Evolutionary conservation across 2,888 invertebrate species (phyloP).

Genomic region (Lasioglossum leucozonium): DNA sequence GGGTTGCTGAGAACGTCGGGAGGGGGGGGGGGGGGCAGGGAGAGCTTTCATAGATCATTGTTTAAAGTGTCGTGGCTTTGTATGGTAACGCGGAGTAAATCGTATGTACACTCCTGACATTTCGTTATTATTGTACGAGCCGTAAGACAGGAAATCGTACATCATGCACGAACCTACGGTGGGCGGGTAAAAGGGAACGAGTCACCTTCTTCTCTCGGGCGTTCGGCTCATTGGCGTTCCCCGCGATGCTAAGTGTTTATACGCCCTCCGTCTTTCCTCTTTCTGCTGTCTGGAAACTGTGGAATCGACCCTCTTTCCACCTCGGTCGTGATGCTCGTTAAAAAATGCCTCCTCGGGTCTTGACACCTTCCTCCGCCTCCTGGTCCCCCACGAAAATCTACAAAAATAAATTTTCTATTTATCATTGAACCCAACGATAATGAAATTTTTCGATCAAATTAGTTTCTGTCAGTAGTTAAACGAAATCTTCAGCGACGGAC

Average conservation of each 20-base stretch:
- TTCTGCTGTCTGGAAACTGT: conserved; percentile 21
- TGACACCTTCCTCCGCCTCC: not conserved
- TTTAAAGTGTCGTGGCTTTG: conserved; percentile 69
- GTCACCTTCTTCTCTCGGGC: conserved; percentile 67
- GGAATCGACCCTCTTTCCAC: conserved; percentile 31
- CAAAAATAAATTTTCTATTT: not conserved
- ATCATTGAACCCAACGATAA: no score
- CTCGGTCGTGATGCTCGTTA: not conserved
- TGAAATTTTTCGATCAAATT: no score
- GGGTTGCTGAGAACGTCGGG: not conserved
- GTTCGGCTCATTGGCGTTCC: conserved; percentile 68
- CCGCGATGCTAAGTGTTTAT: conserved; percentile 63
- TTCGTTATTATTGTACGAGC: conserved; percentile 73
- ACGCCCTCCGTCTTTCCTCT: conserved; percentile 52
- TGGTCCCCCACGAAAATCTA: not conserved
- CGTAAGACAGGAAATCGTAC: conserved; percentile 75
- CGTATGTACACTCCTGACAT: conserved; percentile 73
- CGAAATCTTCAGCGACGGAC: not conserved
- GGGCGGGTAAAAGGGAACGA: conserved; percentile 75
- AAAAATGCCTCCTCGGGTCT: not conserved
- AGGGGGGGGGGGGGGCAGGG: not conserved
- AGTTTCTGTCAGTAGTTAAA: not conserved
- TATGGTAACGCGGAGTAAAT: conserved; percentile 73
- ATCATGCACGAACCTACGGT: conserved; percentile 72
- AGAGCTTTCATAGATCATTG: conserved; percentile 68